A percentile compares a stretch with the other conserved stretches of the same genome.
phyloP scores from a whole-genome alignment of 2,797 vertebrate species.

The Notolabrus celidotus region DNA sequence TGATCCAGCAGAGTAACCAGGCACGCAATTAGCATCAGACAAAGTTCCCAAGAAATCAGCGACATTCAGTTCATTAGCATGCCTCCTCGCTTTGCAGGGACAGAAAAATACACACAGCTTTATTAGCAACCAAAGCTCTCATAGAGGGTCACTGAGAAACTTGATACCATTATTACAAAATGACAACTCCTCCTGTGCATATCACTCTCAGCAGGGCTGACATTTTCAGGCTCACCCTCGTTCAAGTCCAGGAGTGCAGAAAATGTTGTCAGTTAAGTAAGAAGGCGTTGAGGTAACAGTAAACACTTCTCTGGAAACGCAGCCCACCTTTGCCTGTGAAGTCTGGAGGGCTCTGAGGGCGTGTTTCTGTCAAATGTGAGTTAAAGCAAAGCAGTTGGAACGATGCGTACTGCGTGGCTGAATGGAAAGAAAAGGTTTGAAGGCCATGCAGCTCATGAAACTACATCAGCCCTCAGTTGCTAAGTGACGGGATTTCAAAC shows the following conservation, averaged over 20 bases:
- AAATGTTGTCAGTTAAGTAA: conserved; percentile 33
- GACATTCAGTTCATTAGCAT: conserved; percentile 9
- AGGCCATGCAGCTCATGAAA: conserved; percentile 29
- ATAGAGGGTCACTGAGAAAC: conserved; percentile 2
- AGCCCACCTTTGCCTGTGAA: conserved; percentile 32
- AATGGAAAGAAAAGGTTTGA: conserved; percentile 25
- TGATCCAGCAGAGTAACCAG: conserved; percentile 38
- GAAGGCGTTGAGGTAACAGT: conserved; percentile 7
- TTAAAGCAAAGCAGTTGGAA: conserved; percentile 15
- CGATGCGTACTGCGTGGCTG: conserved; percentile 20
- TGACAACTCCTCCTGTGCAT: conserved; percentile 20
- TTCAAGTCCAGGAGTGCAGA: conserved; percentile 1
- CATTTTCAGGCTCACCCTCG: conserved; percentile 40
- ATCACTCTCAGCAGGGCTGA: conserved; percentile 9
- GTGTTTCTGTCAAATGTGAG: conserved; percentile 23
- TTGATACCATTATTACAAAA: conserved; percentile 5
- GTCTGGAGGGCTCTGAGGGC: conserved; percentile 24
- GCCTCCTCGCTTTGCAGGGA: neutral
- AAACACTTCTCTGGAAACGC: conserved; percentile 39
- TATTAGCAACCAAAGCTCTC: conserved; percentile 11
- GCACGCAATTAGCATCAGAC: conserved; percentile 48
- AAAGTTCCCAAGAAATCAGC: conserved; percentile 32
- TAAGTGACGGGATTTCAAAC: conserved; percentile 45
- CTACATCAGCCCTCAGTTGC: conserved; percentile 53
- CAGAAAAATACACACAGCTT: conserved; percentile 16